These are phyloP conservation scores for Otus sunia DNA, from an alignment of 2,113 vertebrate genomes.

Conservation along the genomic window DNA sequence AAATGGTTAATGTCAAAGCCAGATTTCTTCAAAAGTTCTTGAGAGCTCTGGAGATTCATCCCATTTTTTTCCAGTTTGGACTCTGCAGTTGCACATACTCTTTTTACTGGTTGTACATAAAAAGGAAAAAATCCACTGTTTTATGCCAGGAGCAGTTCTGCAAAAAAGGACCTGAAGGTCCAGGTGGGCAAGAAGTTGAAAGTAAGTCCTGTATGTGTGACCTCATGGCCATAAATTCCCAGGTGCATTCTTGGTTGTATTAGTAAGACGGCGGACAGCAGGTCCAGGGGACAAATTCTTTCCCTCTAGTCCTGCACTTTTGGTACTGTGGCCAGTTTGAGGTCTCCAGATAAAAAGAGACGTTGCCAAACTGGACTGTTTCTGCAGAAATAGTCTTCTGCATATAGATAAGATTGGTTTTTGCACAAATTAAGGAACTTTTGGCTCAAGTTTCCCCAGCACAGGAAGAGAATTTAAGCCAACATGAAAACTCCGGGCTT, in stretches of 20 bases:
- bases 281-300: fast-evolving
- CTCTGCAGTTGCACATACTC: fast-evolving
- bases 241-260: neutral
- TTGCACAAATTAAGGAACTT: neutral
- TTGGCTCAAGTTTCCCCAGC: neutral
- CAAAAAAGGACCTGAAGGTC: neutral
- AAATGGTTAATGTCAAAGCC: neutral
- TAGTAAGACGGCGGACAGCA: neutral
- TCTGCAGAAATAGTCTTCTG: neutral
- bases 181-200: neutral
- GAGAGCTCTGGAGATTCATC: neutral
- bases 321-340: neutral
- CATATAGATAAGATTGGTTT: neutral
- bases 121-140: neutral
- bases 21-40: neutral
- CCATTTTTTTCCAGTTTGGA: neutral
- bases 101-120: neutral
- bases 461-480: neutral
- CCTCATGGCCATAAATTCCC: neutral
- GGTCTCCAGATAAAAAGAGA: neutral
- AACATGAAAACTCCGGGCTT: fast-evolving
- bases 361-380: neutral
- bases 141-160: fast-evolving
- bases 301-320: neutral
- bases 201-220: fast-evolving